Conservation (phyloP, 2,113 vertebrate species). For the Camelus bactrianus region DNA sequence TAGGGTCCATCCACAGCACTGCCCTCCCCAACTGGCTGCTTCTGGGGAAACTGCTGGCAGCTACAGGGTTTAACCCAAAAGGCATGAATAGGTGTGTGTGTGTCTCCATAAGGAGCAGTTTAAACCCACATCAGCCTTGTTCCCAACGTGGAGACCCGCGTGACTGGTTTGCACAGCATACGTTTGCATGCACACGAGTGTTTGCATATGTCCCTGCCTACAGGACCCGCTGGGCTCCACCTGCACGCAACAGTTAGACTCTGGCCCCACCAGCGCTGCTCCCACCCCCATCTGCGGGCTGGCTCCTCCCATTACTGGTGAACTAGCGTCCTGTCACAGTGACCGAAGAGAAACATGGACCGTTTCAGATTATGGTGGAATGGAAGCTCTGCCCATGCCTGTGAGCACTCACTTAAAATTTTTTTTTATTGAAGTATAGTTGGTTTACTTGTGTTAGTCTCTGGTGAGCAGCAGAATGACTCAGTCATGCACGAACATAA, state of each 20-base stretch:
- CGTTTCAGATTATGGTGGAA: no score
- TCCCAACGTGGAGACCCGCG: no score
- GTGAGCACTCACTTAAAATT: no score
- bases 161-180: not conserved
- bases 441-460: no score
- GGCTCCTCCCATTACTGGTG: fast-evolving
- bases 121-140: not conserved
- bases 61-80: not conserved
- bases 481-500: no score
- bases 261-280: fast-evolving
- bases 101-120: no score
- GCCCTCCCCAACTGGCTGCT: fast-evolving
- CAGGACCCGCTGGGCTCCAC: fast-evolving
- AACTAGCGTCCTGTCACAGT: fast-evolving
- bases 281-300: fast-evolving
- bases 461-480: no score
- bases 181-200: fast-evolving
- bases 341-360: no score
- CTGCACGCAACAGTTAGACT: fast-evolving
- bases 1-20: fast-evolving
- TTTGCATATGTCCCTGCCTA: fast-evolving
- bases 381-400: fast-evolving
- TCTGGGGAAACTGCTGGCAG: fast-evolving
- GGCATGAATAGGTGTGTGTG: fast-evolving
- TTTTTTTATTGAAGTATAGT: no score